Conservation (phyloP, 2,797 vertebrate species). For the Chelmon rostratus region DNA sequence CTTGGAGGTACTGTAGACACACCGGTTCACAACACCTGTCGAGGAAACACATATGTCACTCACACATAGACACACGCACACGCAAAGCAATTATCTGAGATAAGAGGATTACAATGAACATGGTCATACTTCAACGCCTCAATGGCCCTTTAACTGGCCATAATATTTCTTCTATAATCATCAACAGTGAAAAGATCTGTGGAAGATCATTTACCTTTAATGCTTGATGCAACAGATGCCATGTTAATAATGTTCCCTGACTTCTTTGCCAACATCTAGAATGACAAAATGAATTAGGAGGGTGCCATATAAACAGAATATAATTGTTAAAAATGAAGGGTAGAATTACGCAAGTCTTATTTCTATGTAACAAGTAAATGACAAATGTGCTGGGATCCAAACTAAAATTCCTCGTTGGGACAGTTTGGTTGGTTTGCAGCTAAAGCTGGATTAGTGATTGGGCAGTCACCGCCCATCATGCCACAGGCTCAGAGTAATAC, state of each 20-base stretch:
- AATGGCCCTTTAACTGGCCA: conserved; percentile 31
- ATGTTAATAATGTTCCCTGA: conserved; percentile 98
- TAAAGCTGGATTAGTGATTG: conserved; percentile 75
- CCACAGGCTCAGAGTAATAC: conserved; percentile 73
- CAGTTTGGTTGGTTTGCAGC: conserved; percentile 60
- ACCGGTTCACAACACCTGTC: conserved; percentile 92
- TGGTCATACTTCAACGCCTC: conserved; percentile 54
- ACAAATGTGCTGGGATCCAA: conserved; percentile 1
- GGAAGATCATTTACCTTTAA: conserved; percentile 88
- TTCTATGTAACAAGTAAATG: neutral
- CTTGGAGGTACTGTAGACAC: conserved; percentile 94
- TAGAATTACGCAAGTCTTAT: neutral
- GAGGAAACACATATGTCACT: conserved; percentile 62
- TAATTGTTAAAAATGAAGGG: neutral
- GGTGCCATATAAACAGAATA: neutral
- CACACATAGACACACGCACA: conserved; percentile 21
- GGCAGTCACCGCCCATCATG: conserved; percentile 65
- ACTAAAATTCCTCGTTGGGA: conserved; percentile 25
- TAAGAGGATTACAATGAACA: conserved; percentile 75
- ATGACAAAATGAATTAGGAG: conserved; percentile 50
- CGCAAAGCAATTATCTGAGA: conserved; percentile 52
- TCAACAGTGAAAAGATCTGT: neutral
- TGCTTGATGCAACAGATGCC: conserved; percentile 95
- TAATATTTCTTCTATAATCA: conserved; percentile 14
- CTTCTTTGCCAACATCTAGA: conserved; percentile 93